These are phyloP conservation scores for Hecatera dysodea DNA, from an alignment of 2,888 invertebrate genomes.

Conservation along the genomic window DNA sequence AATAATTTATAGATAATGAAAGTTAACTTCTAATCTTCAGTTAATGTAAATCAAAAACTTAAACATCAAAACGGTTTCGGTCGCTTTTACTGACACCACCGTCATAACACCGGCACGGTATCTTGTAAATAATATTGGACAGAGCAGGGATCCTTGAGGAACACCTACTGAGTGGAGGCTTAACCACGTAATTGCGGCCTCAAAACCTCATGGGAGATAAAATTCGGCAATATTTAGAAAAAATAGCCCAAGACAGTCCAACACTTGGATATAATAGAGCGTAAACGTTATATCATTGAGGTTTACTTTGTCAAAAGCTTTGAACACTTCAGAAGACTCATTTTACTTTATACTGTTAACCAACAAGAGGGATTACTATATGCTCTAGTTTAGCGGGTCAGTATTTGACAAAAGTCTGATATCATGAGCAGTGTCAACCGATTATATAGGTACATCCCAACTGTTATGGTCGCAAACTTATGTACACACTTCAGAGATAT, in stretches of 20 bases:
- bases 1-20: neutral
- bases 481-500: neutral
- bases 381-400: neutral
- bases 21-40: neutral
- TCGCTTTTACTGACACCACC: neutral
- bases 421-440: neutral
- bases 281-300: neutral
- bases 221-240: neutral
- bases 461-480: neutral
- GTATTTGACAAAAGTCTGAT: neutral
- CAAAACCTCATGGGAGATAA: neutral
- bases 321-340: neutral
- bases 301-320: slow-evolving; percentile 21
- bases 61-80: neutral
- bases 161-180: neutral
- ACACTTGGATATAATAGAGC: neutral
- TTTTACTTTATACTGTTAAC: neutral
- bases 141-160: slow-evolving; percentile 16
- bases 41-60: neutral
- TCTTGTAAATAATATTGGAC: neutral
- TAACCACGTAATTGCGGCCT: neutral
- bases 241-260: neutral
- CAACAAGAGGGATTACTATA: neutral
- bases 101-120: neutral
- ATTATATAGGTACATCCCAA: neutral